Evolutionary conservation across 2,888 invertebrate species (phyloP).

Genomic region (Idaea straminata): DNA sequence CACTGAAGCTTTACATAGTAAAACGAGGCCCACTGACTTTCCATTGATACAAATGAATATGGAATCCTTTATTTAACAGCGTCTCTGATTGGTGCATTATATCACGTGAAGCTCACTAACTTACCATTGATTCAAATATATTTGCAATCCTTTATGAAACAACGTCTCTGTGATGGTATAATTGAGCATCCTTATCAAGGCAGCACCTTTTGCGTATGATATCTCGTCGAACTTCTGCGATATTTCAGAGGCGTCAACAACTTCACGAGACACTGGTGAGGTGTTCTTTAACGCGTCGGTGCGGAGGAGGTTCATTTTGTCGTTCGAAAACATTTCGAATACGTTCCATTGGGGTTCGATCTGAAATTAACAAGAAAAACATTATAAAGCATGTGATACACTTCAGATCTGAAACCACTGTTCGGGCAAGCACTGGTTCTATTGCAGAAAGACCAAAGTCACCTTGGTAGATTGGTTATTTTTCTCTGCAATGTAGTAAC

Average conservation of each 20-base stretch:
- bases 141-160: slow-evolving; percentile 75
- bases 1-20: no score
- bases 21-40: no score
- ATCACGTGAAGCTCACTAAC: slow-evolving; percentile 24
- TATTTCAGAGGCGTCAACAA: slow-evolving; percentile 78
- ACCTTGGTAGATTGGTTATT: no score
- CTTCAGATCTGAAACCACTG: no score
- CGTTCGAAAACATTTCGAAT: slow-evolving; percentile 74
- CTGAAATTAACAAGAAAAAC: slow-evolving; percentile 57
- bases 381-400: no score
- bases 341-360: slow-evolving; percentile 79
- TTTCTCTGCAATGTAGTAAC: no score
- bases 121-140: slow-evolving; percentile 79
- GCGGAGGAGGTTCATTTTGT: slow-evolving; percentile 78
- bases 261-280: slow-evolving; percentile 75
- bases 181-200: slow-evolving; percentile 81
- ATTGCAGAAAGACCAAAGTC: no score
- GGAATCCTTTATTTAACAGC: no score
- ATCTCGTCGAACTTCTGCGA: slow-evolving; percentile 81
- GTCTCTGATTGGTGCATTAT: no score
- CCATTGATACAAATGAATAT: no score
- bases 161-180: slow-evolving; percentile 73
- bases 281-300: slow-evolving; percentile 78
- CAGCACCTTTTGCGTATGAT: slow-evolving; percentile 80
- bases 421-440: no score